Evolutionary conservation across 2,888 invertebrate genomes (phyloP), one percentile per base, ranked within the genome.

Genomic region (Aphodius granarius): DNA sequence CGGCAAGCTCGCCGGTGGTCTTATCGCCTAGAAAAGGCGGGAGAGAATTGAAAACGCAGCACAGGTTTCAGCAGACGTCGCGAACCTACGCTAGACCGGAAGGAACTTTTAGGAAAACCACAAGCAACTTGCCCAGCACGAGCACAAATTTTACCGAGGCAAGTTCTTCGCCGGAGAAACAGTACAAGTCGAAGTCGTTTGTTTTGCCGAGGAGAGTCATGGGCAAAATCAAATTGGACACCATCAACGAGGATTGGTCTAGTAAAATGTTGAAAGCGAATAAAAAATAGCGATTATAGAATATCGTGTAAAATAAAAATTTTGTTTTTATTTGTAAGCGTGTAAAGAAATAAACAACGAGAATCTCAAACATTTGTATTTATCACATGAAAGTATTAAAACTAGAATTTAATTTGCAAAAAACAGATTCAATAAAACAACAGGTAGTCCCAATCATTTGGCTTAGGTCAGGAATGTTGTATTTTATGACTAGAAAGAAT

Each of bases 141-240:
- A 66, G 66, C 18, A 1, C 20, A 21, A 66, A 16, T 68, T 21
- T 21, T n/a, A 17, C 9, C 6, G 68, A 19, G 9, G 23, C 62
- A 15, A 19, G 23, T n/a, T 70, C 18, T 66, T 13, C 43, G 18
- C 73, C 66, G 63, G 23, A 70, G 9, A 66, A 76, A 21, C 73
- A 77, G 0, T 79, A 77, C 73, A 77, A 79, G 68, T 81, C 81
- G 63, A 81, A 80, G 75, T 81, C 81, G 4, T 79, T 79, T 65
- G 78, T 78, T 16, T 16, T 79, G 66, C 78, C 80, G 43, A 72
- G 77, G 63, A 70, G 71, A 19, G 71, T 70, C 19, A 20, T 70
- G 20, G 71, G 68, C 3, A 74, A 64, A 19, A 17, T 73, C 13
- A 76, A 74, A 72, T 18, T 76, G 63, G 66, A 71, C 2, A 43